Evolutionary conservation across 2,113 vertebrate species (phyloP), one percentile per base, ranked within the genome.

Genomic region (Tychaedon coryphoeus): DNA sequence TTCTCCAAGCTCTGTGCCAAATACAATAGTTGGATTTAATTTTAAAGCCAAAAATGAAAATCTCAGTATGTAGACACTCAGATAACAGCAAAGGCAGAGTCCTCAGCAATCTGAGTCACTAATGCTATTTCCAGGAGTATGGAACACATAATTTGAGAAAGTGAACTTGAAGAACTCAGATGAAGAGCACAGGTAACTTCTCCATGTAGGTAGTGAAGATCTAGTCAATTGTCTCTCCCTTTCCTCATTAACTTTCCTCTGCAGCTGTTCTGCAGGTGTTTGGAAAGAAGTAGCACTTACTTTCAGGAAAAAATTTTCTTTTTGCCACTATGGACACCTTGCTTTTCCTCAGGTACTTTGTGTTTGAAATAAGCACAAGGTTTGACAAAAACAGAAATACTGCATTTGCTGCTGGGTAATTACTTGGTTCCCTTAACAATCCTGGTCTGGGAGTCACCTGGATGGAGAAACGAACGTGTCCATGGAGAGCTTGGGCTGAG

Each of bases 1-100:
- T 94, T 78, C 74, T 71, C 47, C 47, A 80, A 94, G 47, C 12
- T 65, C 42, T 76, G 42, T 88, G 77, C 74, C 74, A 93, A 91
- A 69, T 43, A 61, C 0, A 7, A 88, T 17, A 24, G 34, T 65
- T 17, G 43, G 34, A 90, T 75, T 67, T 81, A 58, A 85, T 65
- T 89, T 93, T 74, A 73, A 86, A 92, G 47, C 50, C 64, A 88
- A 38, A 86, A 96, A 80, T 77, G 60, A 56, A 75, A 88, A 28
- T 89, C 56, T 51, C 42, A 71, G 20, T 42, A n/a, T 54, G 58
- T 4, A 82, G 58, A 85, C 31, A 54, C 69, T 79, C 66, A 72
- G 58, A 76, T 58, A 67, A 92, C 66, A 88, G 71, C 40, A 90
- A 90, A 36, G 31, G 66, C 77, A 78, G 16, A 53, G 40, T n/a